Evolutionary conservation across 2,888 invertebrate species (phyloP).

Genomic region (Odontomyia ornata): DNA sequence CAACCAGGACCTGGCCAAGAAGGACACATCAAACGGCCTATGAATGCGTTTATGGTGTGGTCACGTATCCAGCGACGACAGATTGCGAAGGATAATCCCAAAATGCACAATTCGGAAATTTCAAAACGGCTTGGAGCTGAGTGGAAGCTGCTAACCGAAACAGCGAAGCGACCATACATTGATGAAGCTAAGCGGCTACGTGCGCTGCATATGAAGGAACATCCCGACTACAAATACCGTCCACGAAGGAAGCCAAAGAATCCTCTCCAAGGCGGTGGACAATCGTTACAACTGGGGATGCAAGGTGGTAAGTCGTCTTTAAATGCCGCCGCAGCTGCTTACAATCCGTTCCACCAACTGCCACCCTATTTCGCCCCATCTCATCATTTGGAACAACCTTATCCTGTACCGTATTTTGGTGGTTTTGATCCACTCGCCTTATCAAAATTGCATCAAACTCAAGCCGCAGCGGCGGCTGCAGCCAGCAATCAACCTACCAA

Average conservation of each 20-base stretch:
- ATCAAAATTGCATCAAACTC: constrained; percentile 62
- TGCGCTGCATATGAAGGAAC: constrained; percentile 88
- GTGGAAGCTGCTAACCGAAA: constrained; percentile 89
- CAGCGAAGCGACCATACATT: constrained; percentile 91
- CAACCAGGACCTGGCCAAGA: constrained; percentile 66
- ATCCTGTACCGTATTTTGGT: constrained; percentile 64
- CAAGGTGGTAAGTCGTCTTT: constrained; percentile 54
- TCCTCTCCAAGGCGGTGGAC: constrained; percentile 67
- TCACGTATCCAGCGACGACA: constrained; percentile 89
- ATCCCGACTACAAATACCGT: constrained; percentile 90
- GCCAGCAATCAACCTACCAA: constrained; percentile 59
- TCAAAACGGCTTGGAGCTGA: constrained; percentile 91
- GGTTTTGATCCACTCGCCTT: constrained; percentile 63
- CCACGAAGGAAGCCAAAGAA: constrained; percentile 86
- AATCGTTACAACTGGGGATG: constrained; percentile 54
- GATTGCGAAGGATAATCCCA: constrained; percentile 94
- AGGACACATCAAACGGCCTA: constrained; percentile 92
- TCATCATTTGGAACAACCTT: constrained; percentile 72
- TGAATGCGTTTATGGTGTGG: constrained; percentile 99
- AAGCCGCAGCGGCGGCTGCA: constrained; percentile 61
- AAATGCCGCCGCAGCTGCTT: constrained; percentile 65
- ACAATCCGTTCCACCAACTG: constrained; percentile 73
- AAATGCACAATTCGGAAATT: constrained; percentile 90
- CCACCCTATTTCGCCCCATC: constrained; percentile 81
- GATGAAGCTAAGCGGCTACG: constrained; percentile 92